A percentile compares a stretch with the other conserved stretches of the same genome.
Conservation (phyloP, 1,140 invertebrate species). For the Neuroterus valhalla region DNA sequence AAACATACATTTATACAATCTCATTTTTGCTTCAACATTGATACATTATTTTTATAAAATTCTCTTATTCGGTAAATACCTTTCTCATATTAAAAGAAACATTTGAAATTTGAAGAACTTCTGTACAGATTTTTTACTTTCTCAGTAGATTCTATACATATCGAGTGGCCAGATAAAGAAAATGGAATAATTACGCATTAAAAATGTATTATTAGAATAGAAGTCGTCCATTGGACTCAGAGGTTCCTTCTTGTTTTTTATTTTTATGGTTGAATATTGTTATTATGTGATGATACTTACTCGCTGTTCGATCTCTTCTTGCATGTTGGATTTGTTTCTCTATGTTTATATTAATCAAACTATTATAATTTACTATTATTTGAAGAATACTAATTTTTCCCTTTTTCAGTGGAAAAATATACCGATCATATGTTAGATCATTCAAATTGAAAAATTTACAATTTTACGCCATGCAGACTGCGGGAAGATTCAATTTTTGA, state of each 20-base stretch:
- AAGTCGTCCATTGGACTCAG: conserved; percentile 66
- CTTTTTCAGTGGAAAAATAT: conserved; percentile 31
- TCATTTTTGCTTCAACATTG: too few species aligned
- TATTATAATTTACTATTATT: too few species aligned
- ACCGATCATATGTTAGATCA: neutral
- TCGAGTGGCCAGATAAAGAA: too few species aligned
- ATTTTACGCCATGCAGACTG: neutral
- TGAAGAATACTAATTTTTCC: too few species aligned
- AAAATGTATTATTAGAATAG: conserved; percentile 62
- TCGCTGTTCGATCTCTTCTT: conserved; percentile 50
- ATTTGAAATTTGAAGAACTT: conserved; percentile 35
- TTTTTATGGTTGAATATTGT: conserved; percentile 42
- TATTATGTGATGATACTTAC: conserved; percentile 42
- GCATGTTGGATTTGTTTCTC: conserved; percentile 38
- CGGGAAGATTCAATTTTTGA: neutral
- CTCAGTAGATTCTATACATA: conserved; percentile 10
- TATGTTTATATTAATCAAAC: conserved; percentile 26
- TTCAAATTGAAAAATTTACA: neutral
- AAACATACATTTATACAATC: too few species aligned
- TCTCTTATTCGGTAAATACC: conserved; percentile 32
- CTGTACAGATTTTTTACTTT: conserved; percentile 36
- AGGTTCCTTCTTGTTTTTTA: conserved; percentile 44
- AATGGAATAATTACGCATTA: conserved; percentile 33
- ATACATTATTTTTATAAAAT: too few species aligned
- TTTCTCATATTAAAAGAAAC: conserved; percentile 42